phyloP scores from a whole-genome alignment of 2,113 vertebrate species.

The Hyla sarda region DNA sequence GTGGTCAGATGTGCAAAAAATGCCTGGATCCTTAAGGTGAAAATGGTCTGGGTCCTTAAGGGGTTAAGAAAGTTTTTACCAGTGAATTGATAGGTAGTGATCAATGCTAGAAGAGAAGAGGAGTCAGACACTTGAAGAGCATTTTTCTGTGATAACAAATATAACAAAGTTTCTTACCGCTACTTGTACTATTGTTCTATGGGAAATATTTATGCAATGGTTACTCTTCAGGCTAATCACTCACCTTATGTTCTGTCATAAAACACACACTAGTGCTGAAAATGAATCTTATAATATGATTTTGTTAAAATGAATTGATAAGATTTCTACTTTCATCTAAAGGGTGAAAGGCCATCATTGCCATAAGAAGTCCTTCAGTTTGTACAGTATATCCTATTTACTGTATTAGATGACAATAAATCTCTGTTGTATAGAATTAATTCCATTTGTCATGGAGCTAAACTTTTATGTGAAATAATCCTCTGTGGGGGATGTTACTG shows the following conservation, averaged over 20 bases:
- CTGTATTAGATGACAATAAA: neutral
- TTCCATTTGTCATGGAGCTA: neutral
- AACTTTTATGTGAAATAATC: slow-evolving; percentile 21
- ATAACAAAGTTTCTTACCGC: too few species aligned
- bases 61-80: too few species aligned
- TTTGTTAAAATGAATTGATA: neutral
- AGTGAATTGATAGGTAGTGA: too few species aligned
- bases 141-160: too few species aligned
- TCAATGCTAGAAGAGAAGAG: too few species aligned
- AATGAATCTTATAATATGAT: neutral
- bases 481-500: neutral
- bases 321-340: neutral
- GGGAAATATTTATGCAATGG: too few species aligned
- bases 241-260: neutral
- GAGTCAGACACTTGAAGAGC: too few species aligned
- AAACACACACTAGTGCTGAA: neutral
- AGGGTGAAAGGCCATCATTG: neutral
- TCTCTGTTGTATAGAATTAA: neutral
- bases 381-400: neutral
- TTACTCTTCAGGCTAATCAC: neutral
- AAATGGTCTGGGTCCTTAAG: too few species aligned
- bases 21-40: too few species aligned
- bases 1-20: too few species aligned
- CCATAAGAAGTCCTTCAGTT: neutral
- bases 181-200: too few species aligned